Conservation (phyloP, 2,888 invertebrate species). For the Eurytoma californica region DNA sequence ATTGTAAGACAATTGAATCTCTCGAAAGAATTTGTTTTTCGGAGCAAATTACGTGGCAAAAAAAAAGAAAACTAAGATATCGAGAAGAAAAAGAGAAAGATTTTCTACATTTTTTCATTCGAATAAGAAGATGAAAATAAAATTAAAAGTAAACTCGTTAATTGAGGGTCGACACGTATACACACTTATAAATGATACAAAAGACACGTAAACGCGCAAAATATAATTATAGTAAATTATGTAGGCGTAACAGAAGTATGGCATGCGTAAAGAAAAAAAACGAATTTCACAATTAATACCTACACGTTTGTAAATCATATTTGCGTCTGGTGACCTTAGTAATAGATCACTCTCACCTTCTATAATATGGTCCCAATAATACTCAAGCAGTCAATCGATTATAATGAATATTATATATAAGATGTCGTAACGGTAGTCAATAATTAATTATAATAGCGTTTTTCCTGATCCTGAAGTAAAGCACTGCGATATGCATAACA, state of each 20-base stretch:
- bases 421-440: conserved; percentile 68
- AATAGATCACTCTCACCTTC: conserved; percentile 34
- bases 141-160: conserved; percentile 45
- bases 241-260: neutral
- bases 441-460: conserved; percentile 59
- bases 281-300: conserved; percentile 19
- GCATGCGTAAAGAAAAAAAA: conserved; percentile 11
- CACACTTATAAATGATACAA: neutral
- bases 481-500: conserved; percentile 33
- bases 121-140: conserved; percentile 9
- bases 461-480: conserved; percentile 55
- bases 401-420: conserved; percentile 55
- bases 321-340: conserved; percentile 25
- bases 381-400: conserved; percentile 48
- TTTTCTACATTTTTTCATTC: conserved; percentile 37
- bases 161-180: conserved; percentile 44
- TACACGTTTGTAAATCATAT: conserved; percentile 40
- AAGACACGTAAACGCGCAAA: conserved; percentile 26
- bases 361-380: conserved; percentile 46
- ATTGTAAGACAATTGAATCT: conserved; percentile 19
- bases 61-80: conserved; percentile 8
- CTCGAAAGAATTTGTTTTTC: conserved; percentile 28
- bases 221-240: conserved; percentile 24
- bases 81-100: conserved; percentile 38
- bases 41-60: neutral